These are phyloP conservation scores for Enteromius argenteus DNA, from an alignment of 2,797 vertebrate species.

Conservation along the genomic window DNA sequence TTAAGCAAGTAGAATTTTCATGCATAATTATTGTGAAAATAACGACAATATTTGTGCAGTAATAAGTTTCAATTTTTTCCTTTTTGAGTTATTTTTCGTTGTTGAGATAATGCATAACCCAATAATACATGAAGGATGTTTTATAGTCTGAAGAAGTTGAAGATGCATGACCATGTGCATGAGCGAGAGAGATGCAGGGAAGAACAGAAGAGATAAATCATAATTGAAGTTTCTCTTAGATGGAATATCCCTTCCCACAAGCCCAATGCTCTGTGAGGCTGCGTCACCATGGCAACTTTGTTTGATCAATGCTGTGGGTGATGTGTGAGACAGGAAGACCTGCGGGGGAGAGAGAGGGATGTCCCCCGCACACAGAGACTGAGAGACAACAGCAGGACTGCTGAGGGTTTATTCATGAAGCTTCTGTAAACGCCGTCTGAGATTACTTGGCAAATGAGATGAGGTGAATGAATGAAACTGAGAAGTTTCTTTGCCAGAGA, in stretches of 20 bases:
- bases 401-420: slow-evolving; percentile 34
- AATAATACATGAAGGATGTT: not conserved
- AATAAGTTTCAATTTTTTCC: no score
- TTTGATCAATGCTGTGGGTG: slow-evolving; percentile 67
- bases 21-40: not conserved
- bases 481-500: slow-evolving; percentile 16
- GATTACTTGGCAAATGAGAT: slow-evolving; percentile 22
- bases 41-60: no score
- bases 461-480: not conserved
- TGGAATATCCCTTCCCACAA: slow-evolving; percentile 55
- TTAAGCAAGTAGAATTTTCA: not conserved
- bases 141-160: not conserved
- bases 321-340: slow-evolving; percentile 47
- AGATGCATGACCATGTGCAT: slow-evolving; percentile 6
- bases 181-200: slow-evolving; percentile 4
- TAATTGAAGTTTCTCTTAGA: slow-evolving; percentile 57
- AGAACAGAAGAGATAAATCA: slow-evolving; percentile 41
- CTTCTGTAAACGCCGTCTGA: slow-evolving; percentile 35
- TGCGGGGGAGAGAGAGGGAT: slow-evolving; percentile 35
- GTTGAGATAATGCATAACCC: not conserved
- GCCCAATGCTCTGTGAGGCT: slow-evolving; percentile 31
- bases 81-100: no score
- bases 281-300: slow-evolving; percentile 64
- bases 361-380: slow-evolving; percentile 30
- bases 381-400: slow-evolving; percentile 46